Percentiles rank a stretch among this genome's conserved stretches.
These are phyloP conservation scores for Tiphia femorata DNA, from an alignment of 2,888 invertebrate genomes.

Conservation along the genomic window DNA sequence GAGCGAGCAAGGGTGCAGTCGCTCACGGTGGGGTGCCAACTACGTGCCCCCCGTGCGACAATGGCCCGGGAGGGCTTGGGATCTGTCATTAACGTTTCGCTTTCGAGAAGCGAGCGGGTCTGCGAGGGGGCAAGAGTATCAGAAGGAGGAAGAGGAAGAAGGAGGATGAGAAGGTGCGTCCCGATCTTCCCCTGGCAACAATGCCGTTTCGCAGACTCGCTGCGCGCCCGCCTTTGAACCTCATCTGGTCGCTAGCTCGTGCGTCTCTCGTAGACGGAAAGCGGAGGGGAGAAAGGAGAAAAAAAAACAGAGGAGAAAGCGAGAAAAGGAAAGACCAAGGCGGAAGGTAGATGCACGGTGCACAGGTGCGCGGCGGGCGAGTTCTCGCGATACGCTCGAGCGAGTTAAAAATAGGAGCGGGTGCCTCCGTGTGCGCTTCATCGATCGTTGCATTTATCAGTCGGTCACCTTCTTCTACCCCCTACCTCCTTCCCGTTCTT, in stretches of 20 bases:
- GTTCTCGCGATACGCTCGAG: conserved; percentile 27
- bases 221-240: neutral
- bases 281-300: too few species aligned
- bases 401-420: conserved; percentile 22
- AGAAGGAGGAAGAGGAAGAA: too few species aligned
- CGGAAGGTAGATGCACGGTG: too few species aligned
- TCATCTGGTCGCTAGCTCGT: conserved; percentile 10
- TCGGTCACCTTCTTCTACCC: too few species aligned
- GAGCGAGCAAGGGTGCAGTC: conserved; percentile 6
- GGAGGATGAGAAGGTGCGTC: too few species aligned
- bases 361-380: too few species aligned
- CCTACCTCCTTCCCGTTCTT: too few species aligned
- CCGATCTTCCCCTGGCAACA: too few species aligned
- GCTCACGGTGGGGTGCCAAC: conserved; percentile 18
- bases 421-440: too few species aligned
- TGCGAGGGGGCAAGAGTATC: too few species aligned
- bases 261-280: neutral
- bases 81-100: conserved; percentile 26
- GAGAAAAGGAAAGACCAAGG: too few species aligned
- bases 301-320: too few species aligned
- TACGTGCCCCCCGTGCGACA: conserved; percentile 23
- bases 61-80: conserved; percentile 16
- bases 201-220: conserved; percentile 21
- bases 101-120: conserved; percentile 25
- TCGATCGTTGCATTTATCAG: conserved; percentile 32